Conservation (phyloP, 30 jellyfish, hydroid and myxozoan species). For the Turritopsis dohrnii region DNA sequence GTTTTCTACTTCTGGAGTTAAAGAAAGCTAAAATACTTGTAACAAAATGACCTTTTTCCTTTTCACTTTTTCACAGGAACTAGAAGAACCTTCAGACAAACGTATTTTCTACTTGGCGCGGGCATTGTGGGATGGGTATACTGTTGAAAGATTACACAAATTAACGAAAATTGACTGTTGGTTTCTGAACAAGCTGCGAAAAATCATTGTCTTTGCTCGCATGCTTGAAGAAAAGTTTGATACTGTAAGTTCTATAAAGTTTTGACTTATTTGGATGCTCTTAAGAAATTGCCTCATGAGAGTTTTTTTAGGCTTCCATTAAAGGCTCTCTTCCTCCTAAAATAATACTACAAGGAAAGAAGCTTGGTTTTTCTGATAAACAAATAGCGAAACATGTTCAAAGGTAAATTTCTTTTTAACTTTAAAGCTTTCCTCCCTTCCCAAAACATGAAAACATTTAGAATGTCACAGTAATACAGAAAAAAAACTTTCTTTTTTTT, state of each 20-base stretch:
- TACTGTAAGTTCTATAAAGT: constrained; percentile 36
- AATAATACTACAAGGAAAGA: constrained; percentile 62
- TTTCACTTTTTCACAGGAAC: constrained; percentile 36
- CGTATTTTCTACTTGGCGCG: constrained; percentile 76
- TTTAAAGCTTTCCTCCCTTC: too few relatives aligned
- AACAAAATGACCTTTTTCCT: not conserved
- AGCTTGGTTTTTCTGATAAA: constrained; percentile 91
- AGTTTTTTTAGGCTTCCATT: not conserved
- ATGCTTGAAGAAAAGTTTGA: constrained; percentile 53
- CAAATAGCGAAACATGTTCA: constrained; percentile 92
- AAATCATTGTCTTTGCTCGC: constrained; percentile 53
- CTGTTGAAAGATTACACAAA: constrained; percentile 68
- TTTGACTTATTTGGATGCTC: not conserved
- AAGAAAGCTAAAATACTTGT: not conserved
- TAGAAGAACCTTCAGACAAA: constrained; percentile 86
- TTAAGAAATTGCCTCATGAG: not conserved
- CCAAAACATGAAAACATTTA: not conserved
- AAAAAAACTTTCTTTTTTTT: too few relatives aligned
- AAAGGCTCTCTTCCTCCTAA: constrained; percentile 41
- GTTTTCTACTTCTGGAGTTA: not conserved
- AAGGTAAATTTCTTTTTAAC: constrained; percentile 44
- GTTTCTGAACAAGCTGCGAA: constrained; percentile 72
- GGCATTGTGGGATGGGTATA: constrained; percentile 65
- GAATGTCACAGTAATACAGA: too few relatives aligned
- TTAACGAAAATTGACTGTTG: constrained; percentile 90